phyloP scores from a whole-genome alignment of 2,113 vertebrate species.

The Ranitomeya imitator region DNA sequence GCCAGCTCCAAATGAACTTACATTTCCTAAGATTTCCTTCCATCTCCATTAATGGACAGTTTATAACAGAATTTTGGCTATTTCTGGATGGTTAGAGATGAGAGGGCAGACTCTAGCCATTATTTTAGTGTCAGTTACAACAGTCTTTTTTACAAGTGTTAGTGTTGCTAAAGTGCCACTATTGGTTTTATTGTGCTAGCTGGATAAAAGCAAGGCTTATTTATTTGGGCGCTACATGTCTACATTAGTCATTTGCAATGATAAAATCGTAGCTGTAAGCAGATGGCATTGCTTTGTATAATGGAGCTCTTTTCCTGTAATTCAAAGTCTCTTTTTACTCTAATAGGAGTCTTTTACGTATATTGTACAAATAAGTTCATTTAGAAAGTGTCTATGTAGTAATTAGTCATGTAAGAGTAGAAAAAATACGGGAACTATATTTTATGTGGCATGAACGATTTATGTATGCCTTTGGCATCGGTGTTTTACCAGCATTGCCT shows the following conservation, averaged over 20 bases:
- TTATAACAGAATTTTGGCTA: too few relatives aligned
- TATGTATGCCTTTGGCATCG: slow-evolving; percentile 51
- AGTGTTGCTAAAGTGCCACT: too few relatives aligned
- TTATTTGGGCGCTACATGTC: background rate
- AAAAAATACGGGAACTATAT: slow-evolving; percentile 48
- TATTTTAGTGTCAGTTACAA: too few relatives aligned
- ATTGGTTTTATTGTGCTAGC: background rate
- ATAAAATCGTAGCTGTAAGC: background rate
- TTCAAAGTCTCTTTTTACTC: background rate
- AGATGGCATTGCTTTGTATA: background rate
- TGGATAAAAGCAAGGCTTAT: background rate
- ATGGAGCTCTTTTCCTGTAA: background rate
- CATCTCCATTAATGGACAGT: too few relatives aligned
- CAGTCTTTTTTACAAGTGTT: too few relatives aligned
- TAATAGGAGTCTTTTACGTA: background rate
- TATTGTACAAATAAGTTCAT: background rate
- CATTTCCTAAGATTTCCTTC: too few relatives aligned
- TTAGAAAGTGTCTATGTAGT: slow-evolving; percentile 2
- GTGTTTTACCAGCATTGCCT: slow-evolving; percentile 57
- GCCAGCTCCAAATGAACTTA: too few relatives aligned
- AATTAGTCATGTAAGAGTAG: slow-evolving; percentile 36
- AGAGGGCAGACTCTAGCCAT: too few relatives aligned
- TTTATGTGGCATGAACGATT: slow-evolving; percentile 57
- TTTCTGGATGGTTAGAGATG: too few relatives aligned
- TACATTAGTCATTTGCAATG: background rate